Conservation (phyloP, 2,797 vertebrate genomes). For the Phoebastria nigripes region DNA sequence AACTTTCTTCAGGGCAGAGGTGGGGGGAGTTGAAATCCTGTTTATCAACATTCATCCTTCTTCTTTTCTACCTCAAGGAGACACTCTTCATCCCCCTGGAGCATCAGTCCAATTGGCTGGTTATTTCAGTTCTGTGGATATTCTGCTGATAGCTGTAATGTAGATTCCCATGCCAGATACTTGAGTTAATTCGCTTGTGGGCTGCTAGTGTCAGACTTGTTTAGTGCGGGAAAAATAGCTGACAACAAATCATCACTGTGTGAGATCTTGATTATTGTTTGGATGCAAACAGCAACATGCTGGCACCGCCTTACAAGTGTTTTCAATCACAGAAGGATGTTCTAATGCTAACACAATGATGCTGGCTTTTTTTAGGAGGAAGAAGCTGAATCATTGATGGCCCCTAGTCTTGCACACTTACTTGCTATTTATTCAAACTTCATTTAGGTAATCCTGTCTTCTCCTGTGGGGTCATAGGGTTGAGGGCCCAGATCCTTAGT, state of each 20-base stretch:
- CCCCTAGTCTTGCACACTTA: not conserved
- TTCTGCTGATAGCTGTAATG: slow-evolving; percentile 24
- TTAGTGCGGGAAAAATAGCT: slow-evolving; percentile 50
- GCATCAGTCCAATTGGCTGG: not conserved
- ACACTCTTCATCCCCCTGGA: not conserved
- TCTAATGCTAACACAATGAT: not conserved
- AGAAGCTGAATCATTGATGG: not conserved
- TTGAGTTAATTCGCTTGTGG: slow-evolving; percentile 42
- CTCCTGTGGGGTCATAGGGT: not conserved
- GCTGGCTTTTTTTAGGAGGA: not conserved
- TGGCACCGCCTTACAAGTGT: slow-evolving; percentile 14
- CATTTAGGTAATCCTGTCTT: not conserved
- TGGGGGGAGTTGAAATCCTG: not conserved
- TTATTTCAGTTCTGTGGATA: not conserved
- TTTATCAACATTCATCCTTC: not conserved
- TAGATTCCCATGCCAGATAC: slow-evolving; percentile 32
- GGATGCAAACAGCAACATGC: slow-evolving; percentile 47
- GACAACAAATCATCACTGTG: slow-evolving; percentile 59
- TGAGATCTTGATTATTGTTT: slow-evolving; percentile 66
- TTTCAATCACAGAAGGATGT: slow-evolving; percentile 37
- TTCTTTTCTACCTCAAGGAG: not conserved
- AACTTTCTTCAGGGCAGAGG: not conserved
- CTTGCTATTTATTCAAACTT: not conserved
- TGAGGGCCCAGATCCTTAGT: not conserved
- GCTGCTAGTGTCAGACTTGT: slow-evolving; percentile 48